Evolutionary conservation across 1,140 invertebrate genomes (phyloP).

Genomic region (Sweltsa coloradensis): DNA sequence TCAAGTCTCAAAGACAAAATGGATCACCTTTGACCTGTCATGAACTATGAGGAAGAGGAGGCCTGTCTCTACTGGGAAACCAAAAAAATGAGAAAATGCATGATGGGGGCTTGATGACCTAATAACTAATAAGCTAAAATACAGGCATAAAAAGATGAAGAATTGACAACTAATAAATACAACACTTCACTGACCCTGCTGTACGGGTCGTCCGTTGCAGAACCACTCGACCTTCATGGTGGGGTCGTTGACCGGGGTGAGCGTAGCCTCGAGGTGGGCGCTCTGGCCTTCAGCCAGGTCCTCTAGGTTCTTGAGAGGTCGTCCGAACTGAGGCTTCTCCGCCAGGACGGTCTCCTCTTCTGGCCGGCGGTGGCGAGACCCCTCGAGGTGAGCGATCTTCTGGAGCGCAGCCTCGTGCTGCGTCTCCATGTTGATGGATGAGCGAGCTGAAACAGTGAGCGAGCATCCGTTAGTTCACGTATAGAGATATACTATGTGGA

Average conservation of each 20-base stretch:
- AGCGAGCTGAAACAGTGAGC: slow-evolving; percentile 50
- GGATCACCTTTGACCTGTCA: too few relatives aligned
- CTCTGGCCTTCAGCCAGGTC: slow-evolving; percentile 75
- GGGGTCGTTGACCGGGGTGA: slow-evolving; percentile 89
- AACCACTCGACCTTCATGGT: slow-evolving; percentile 95
- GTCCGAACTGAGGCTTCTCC: slow-evolving; percentile 79
- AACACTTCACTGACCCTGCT: slow-evolving; percentile 43
- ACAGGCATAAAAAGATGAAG: neutral
- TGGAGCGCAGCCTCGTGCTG: slow-evolving; percentile 88
- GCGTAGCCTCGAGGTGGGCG: slow-evolving; percentile 88
- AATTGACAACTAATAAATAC: slow-evolving; percentile 4
- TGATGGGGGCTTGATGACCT: slow-evolving; percentile 8
- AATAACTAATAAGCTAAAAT: slow-evolving; percentile 1
- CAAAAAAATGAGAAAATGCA: slow-evolving; percentile 6
- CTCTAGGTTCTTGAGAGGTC: slow-evolving; percentile 72
- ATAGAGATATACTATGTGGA: too few relatives aligned
- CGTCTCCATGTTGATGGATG: slow-evolving; percentile 81
- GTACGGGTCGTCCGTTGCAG: slow-evolving; percentile 79
- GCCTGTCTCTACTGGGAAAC: too few relatives aligned
- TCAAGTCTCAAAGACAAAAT: too few relatives aligned
- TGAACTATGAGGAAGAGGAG: too few relatives aligned
- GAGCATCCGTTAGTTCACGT: too few relatives aligned
- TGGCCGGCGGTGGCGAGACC: slow-evolving; percentile 61
- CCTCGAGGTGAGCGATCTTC: slow-evolving; percentile 86
- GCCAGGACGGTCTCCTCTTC: slow-evolving; percentile 59